Percentiles rank a stretch among this genome's conserved stretches.
Evolutionary conservation across 2,113 vertebrate species (phyloP).

Genomic region (Xiphorhynchus elegans): DNA sequence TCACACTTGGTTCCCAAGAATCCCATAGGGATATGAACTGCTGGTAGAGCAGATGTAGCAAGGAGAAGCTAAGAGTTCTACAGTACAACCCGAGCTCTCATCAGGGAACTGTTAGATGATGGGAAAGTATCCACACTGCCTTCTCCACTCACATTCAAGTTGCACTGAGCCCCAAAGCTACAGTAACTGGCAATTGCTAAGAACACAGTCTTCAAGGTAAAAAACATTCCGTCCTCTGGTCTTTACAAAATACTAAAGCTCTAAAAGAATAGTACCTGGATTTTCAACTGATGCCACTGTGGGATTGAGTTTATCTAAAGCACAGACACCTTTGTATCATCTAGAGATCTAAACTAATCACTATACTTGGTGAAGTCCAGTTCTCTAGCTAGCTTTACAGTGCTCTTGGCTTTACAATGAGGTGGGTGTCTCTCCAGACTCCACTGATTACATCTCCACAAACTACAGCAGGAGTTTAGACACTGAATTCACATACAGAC

Average conservation of each 20-base stretch:
- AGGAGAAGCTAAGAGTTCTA: not conserved
- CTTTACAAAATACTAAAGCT: not conserved
- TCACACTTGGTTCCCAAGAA: not conserved
- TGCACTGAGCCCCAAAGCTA: not conserved
- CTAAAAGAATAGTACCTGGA: not conserved
- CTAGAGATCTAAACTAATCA: not conserved
- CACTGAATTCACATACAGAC: not conserved
- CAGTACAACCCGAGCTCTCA: not conserved
- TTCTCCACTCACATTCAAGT: not conserved
- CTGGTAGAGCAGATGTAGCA: not conserved
- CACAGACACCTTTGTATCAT: not conserved
- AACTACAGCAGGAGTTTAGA: not conserved
- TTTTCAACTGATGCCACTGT: not conserved
- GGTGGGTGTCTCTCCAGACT: not conserved
- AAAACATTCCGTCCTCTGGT: not conserved
- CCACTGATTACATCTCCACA: not conserved
- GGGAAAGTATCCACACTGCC: not conserved
- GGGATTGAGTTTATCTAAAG: not conserved
- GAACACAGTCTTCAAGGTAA: not conserved
- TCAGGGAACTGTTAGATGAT: not conserved
- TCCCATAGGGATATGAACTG: not conserved
- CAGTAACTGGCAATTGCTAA: not conserved
- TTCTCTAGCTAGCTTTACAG: not conserved
- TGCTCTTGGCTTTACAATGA: rapidly evolving
- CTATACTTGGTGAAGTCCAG: not conserved